Evolutionary conservation across 2,888 invertebrate species (phyloP), one percentile per base, ranked within the genome.

Genomic region (Andrena minutula): DNA sequence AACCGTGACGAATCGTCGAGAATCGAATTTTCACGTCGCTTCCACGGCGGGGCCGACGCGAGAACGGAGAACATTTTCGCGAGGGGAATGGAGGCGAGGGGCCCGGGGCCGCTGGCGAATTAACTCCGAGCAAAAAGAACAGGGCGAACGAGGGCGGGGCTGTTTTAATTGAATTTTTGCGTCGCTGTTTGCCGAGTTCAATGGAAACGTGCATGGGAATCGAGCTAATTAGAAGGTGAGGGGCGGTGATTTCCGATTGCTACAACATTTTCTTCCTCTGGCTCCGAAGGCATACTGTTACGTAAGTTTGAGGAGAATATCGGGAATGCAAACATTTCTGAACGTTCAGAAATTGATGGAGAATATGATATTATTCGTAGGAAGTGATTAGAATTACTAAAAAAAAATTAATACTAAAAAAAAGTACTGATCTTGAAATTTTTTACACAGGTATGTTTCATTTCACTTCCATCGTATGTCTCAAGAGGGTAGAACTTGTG

Each of bases 1-100:
- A 75, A 71, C 51, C 75, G 63, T 85, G 83, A 85, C 82, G 84
- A 80, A 83, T 78, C 76, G 70, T 20, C 68, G 71, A 60, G 61
- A 79, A 73, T 70, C 76, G 78, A 87, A 79, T 81, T 79, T 82
- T 64, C 66, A 63, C 53, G 23, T 63, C 35, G 71, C 69, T 66
- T 12, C 69, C 6, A 23, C 28, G 28, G 3, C 16, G 10, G 53
- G 35, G 4, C 30, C 41, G 30, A 23, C 7, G 7, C 51, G 47
- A 26, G 49, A 28, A 16, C 64, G 20, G 32, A 41, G 51, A 30
- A 30, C 61, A 58, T 58, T 65, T 49, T 2, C 16, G 10, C 6
- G 5, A 32, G 47, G 7, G 2, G 28, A 60, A 28, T 16, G 30
- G 41, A 0, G 41, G 12, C 12, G 41, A 12, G 41, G 41, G 16